Conservation (phyloP, 2,113 vertebrate species). For the Orcinus orca region DNA sequence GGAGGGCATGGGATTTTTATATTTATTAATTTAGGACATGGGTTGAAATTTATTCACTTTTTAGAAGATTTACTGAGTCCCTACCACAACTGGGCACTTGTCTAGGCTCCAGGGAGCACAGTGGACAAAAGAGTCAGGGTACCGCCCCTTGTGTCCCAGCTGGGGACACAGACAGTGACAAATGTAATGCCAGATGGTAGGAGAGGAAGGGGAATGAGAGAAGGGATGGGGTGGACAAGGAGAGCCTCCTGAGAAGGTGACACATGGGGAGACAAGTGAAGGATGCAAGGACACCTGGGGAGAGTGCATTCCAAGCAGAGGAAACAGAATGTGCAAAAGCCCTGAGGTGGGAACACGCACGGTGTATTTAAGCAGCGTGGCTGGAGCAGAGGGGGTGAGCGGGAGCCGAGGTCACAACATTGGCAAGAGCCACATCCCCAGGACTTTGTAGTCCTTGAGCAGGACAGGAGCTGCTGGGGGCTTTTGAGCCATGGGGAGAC, state of each 20-base stretch:
- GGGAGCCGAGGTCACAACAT: accelerated
- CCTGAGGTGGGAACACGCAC: not conserved
- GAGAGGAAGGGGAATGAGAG: not conserved
- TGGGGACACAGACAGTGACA: not conserved
- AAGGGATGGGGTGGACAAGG: not conserved
- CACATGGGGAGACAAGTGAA: not conserved
- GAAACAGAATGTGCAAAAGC: not conserved
- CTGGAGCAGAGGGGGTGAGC: accelerated
- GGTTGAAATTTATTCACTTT: not conserved
- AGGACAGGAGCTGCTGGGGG: not conserved
- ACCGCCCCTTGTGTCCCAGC: not conserved
- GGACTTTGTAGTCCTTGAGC: not conserved
- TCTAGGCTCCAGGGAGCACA: not conserved
- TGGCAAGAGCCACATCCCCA: too few relatives aligned
- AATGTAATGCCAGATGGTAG: accelerated
- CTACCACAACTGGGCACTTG: not conserved
- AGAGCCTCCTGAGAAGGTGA: not conserved
- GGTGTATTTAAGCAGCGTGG: accelerated
- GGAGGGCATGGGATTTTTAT: not conserved
- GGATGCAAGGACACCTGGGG: not conserved
- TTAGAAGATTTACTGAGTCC: not conserved
- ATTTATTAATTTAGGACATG: not conserved
- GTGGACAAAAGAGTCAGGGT: accelerated
- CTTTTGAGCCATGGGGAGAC: not conserved
- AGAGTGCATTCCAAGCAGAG: not conserved